Conservation (phyloP, 2,113 vertebrate genomes). For the Protomyctophum bolini region DNA sequence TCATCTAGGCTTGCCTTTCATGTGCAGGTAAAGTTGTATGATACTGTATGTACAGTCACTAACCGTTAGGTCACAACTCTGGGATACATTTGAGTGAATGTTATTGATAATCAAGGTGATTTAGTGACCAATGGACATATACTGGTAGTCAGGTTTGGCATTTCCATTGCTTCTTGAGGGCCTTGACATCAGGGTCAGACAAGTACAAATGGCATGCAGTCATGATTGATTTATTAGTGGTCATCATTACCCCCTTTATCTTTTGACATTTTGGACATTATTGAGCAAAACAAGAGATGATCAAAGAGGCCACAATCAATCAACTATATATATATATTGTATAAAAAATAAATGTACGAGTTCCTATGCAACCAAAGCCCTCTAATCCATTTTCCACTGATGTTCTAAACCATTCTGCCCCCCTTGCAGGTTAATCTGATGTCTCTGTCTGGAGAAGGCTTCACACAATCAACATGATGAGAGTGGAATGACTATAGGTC, state of each 20-base stretch:
- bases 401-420: slow-evolving; percentile 43
- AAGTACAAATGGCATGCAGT: background rate
- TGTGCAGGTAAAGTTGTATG: slow-evolving; percentile 7
- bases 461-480: slow-evolving; percentile 73
- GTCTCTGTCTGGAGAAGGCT: slow-evolving; percentile 48
- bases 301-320: too few relatives aligned
- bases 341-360: slow-evolving; percentile 8
- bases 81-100: background rate
- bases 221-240: too few relatives aligned
- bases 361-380: slow-evolving; percentile 28
- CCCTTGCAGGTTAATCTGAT: slow-evolving; percentile 67
- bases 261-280: too few relatives aligned
- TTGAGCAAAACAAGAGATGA: too few relatives aligned
- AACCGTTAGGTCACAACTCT: background rate
- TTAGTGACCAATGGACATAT: background rate
- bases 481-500: slow-evolving; percentile 6
- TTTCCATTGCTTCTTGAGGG: background rate
- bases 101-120: background rate
- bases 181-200: background rate
- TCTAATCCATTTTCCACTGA: slow-evolving; percentile 51
- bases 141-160: background rate
- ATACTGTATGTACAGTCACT: background rate
- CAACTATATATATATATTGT: too few relatives aligned
- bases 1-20: background rate
- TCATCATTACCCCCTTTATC: too few relatives aligned